Evolutionary conservation across 2,797 vertebrate genomes (phyloP).

Genomic region (Galago senegalensis): DNA sequence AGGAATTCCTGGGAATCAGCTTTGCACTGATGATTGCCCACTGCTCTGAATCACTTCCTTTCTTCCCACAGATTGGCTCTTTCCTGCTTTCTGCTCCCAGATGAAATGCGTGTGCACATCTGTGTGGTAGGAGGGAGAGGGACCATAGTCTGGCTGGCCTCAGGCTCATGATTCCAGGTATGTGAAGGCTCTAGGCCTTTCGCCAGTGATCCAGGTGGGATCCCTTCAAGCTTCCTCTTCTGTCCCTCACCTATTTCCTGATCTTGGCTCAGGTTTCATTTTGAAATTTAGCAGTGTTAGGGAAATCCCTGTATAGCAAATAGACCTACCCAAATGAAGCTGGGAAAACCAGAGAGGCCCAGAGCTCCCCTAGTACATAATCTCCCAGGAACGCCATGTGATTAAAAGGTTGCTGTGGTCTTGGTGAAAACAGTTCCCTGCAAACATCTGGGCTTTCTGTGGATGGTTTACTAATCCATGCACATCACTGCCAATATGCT

Average conservation of each 20-base stretch:
- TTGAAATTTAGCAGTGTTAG: not conserved
- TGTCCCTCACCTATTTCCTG: not conserved
- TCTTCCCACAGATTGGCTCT: not conserved
- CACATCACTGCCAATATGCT: not conserved
- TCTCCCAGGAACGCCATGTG: not conserved
- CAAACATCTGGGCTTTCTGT: constrained; percentile 28
- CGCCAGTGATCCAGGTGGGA: not conserved
- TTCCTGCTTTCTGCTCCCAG: constrained; percentile 21
- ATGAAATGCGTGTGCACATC: not conserved
- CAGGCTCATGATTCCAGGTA: not conserved
- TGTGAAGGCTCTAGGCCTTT: not conserved
- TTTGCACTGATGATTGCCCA: constrained; percentile 10
- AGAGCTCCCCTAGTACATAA: not conserved
- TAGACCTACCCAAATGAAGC: not conserved
- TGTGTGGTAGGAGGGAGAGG: not conserved
- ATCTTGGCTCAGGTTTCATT: not conserved
- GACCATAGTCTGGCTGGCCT: not conserved
- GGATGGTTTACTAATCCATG: constrained; percentile 31
- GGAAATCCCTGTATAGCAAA: not conserved
- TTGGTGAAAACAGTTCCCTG: constrained; percentile 10
- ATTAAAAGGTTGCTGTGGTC: constrained; percentile 14
- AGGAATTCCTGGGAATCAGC: constrained; percentile 53
- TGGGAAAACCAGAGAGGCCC: not conserved
- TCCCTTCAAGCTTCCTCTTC: not conserved
- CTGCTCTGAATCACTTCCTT: constrained; percentile 64